These are phyloP conservation scores for Callosobruchus maculatus DNA, from an alignment of 2,888 invertebrate genomes.

Conservation along the genomic window DNA sequence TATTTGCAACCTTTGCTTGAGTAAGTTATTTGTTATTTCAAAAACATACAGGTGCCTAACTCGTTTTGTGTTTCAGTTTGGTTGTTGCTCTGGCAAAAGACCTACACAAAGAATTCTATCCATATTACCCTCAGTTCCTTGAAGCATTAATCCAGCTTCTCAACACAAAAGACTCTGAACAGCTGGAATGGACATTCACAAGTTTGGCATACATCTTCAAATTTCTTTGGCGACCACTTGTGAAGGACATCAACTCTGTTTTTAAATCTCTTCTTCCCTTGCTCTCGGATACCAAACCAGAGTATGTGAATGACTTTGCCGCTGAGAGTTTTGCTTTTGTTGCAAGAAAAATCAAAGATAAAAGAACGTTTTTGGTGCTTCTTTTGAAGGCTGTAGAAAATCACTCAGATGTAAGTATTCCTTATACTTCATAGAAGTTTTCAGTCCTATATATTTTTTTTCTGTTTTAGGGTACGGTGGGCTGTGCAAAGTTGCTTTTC, in stretches of 20 bases:
- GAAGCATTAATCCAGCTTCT: conserved; percentile 67
- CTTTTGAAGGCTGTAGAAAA: conserved; percentile 64
- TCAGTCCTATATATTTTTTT: neutral
- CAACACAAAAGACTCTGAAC: conserved; percentile 75
- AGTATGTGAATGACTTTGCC: conserved; percentile 88
- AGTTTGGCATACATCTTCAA: conserved; percentile 89
- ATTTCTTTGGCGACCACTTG: conserved; percentile 77
- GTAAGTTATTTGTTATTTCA: conserved; percentile 55
- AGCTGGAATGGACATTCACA: conserved; percentile 81
- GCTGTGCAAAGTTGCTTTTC: conserved; percentile 84
- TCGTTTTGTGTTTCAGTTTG: conserved; percentile 70
- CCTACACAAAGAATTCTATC: conserved; percentile 83
- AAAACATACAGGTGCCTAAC: neutral
- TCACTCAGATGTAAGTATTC: conserved; percentile 63
- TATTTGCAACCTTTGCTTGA: conserved; percentile 81
- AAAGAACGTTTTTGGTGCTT: conserved; percentile 66
- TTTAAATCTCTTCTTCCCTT: conserved; percentile 71
- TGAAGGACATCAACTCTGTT: conserved; percentile 73
- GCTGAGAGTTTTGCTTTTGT: conserved; percentile 96
- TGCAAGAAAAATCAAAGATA: conserved; percentile 81
- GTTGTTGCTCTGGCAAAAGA: conserved; percentile 84
- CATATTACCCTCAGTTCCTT: conserved; percentile 75
- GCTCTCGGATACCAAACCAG: conserved; percentile 71
- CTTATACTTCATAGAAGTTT: too few relatives aligned
- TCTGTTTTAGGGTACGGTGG: conserved; percentile 62